These are phyloP conservation scores for Phoenicopterus ruber DNA, from an alignment of 2,113 vertebrate genomes.

Conservation along the genomic window DNA sequence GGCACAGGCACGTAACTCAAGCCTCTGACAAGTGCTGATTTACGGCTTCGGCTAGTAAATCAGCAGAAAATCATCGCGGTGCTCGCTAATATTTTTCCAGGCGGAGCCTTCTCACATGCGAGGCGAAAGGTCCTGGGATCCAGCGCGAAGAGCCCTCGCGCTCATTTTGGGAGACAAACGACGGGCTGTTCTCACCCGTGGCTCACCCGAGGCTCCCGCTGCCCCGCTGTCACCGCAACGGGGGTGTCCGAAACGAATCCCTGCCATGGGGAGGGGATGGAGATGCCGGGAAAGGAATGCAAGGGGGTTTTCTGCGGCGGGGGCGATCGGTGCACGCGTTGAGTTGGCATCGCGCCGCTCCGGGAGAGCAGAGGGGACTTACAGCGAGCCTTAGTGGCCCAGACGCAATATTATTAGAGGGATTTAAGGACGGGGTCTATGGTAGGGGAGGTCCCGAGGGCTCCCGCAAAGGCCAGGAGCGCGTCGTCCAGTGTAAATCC, in stretches of 20 bases:
- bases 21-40: slow-evolving; percentile 4
- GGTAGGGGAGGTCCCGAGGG: fast-evolving
- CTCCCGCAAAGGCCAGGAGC: background rate
- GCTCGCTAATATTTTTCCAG: background rate
- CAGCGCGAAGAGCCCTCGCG: fast-evolving
- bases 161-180: background rate
- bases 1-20: background rate
- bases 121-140: background rate
- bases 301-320: background rate
- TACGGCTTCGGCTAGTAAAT: background rate
- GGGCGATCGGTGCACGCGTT: fast-evolving
- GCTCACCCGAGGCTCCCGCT: background rate
- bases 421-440: fast-evolving
- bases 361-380: background rate
- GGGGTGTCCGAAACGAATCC: background rate
- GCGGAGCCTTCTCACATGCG: background rate
- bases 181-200: background rate
- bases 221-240: background rate
- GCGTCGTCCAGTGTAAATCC: background rate
- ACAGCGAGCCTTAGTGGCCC: no score
- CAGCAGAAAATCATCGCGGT: background rate
- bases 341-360: fast-evolving
- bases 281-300: fast-evolving
- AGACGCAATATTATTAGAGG: background rate
- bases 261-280: fast-evolving